These are phyloP conservation scores for Bovichtus diacanthus DNA, from an alignment of 2,797 vertebrate species.

Conservation along the genomic window DNA sequence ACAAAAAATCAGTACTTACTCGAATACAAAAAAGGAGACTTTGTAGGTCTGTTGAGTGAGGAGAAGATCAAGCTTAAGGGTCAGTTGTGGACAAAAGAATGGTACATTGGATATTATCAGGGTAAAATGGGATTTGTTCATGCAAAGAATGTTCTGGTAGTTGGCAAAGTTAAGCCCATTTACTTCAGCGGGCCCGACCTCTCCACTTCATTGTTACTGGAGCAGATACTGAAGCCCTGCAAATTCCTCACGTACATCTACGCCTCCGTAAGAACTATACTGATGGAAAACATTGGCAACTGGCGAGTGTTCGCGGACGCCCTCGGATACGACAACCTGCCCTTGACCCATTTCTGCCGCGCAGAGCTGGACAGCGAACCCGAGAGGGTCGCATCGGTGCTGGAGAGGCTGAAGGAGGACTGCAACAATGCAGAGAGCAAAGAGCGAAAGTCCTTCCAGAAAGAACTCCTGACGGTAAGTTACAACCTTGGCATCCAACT, in stretches of 20 bases:
- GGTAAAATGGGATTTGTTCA: conserved; percentile 94
- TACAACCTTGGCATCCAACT: conserved; percentile 30
- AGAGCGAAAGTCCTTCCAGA: conserved; percentile 97
- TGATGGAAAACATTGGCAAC: conserved; percentile 97
- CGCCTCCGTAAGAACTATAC: conserved; percentile 92
- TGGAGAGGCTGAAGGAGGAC: conserved; percentile 97
- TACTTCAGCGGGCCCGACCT: conserved; percentile 91
- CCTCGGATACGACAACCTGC: conserved; percentile 90
- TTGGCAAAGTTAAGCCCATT: conserved; percentile 90
- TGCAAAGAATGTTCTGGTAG: conserved; percentile 93
- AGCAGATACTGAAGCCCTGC: conserved; percentile 94
- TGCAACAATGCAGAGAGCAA: conserved; percentile 92
- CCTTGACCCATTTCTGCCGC: conserved; percentile 91
- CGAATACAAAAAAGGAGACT: conserved; percentile 96
- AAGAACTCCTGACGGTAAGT: conserved; percentile 95
- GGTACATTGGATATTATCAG: conserved; percentile 97
- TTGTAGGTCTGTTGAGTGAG: conserved; percentile 92
- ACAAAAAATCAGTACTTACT: conserved; percentile 95
- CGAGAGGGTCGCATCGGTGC: conserved; percentile 92
- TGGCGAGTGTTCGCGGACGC: conserved; percentile 95
- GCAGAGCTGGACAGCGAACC: conserved; percentile 93
- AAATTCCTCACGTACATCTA: conserved; percentile 99
- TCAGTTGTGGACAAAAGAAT: conserved; percentile 97
- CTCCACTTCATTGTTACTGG: conserved; percentile 89
- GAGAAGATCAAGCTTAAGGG: conserved; percentile 95